Base-by-base conservation (phyloP, 2,888 invertebrate genomes). In the Trilocha varians region DNA sequence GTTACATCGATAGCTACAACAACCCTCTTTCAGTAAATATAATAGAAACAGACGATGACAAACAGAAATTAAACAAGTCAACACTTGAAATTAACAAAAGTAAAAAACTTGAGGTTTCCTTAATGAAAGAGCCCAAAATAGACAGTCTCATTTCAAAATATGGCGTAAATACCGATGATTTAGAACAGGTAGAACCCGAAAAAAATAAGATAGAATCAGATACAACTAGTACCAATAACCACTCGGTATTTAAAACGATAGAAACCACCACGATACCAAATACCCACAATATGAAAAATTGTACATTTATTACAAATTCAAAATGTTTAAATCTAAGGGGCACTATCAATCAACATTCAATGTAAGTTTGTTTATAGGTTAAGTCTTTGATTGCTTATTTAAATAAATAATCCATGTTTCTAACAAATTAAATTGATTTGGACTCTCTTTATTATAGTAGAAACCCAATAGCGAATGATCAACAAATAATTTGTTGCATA, bases 401-500 rank as follows among this genome's bases (percentile, higher is more conserved):
- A 3, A 25, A 25, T 9, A 1, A 25, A 9, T 25, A 3, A 6
- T 25, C n/a, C n/a, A n/a, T n/a, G n/a, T n/a, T n/a, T n/a, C n/a
- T n/a, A n/a, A n/a, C n/a, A n/a, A n/a, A n/a, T n/a, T n/a, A n/a
- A n/a, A n/a, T n/a, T n/a, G n/a, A n/a, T 25, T 25, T 1, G 11
- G 6, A 18, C 11, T 2, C 17, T 40, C 18, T 11, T 17, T 34
- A 35, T 53, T 58, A 36, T 55, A 66, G 68, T 35, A 43, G 48
- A 35, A 36, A 55, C 47, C 46, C 44, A 38, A 43, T 42, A 32
- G 45, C 46, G 11, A 36, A 42, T 9, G 48, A 53, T 25, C 48
- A 50, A 16, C 49, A 59, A 36, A 50, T 59, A 17, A 45, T 75
- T 44, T 78, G 78, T 46, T 78, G 78, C 39, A 60, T 78, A 43